phyloP scores from a whole-genome alignment of 2,888 invertebrate genomes.

The Stegophylla sp. region DNA sequence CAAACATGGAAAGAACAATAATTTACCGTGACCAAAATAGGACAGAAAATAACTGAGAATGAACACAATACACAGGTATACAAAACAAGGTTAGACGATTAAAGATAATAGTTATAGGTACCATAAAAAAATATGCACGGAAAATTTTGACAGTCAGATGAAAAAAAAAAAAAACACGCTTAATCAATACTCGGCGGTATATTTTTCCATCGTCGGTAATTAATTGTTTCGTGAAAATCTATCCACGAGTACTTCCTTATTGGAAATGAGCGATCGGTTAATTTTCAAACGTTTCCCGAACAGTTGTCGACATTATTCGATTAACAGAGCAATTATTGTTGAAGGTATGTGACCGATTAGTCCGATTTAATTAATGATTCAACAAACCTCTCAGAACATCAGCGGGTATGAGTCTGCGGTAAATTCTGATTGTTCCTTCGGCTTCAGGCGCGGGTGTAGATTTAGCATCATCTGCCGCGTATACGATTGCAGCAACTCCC shows the following conservation, averaged over 20 bases:
- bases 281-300: too few relatives aligned
- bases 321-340: too few relatives aligned
- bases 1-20: conserved; percentile 12
- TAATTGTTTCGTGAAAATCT: too few relatives aligned
- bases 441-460: conserved; percentile 61
- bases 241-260: too few relatives aligned
- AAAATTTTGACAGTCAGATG: background rate
- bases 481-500: conserved; percentile 59
- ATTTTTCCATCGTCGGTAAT: too few relatives aligned
- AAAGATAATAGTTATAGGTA: background rate
- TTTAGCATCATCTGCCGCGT: conserved; percentile 60
- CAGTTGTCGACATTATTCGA: too few relatives aligned
- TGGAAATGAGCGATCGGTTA: too few relatives aligned
- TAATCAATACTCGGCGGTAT: background rate
- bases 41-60: background rate
- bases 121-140: too few relatives aligned
- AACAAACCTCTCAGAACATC: conserved; percentile 86
- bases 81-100: conserved; percentile 1
- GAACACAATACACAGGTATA: too few relatives aligned
- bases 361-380: background rate
- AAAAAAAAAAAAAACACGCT: background rate
- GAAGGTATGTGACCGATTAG: too few relatives aligned
- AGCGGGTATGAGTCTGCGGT: conserved; percentile 83
- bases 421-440: conserved; percentile 73
- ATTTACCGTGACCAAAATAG: background rate